Evolutionary conservation across 2,797 vertebrate genomes (phyloP), one percentile per base, ranked within the genome.

Genomic region (Lutjanus campechanus): DNA sequence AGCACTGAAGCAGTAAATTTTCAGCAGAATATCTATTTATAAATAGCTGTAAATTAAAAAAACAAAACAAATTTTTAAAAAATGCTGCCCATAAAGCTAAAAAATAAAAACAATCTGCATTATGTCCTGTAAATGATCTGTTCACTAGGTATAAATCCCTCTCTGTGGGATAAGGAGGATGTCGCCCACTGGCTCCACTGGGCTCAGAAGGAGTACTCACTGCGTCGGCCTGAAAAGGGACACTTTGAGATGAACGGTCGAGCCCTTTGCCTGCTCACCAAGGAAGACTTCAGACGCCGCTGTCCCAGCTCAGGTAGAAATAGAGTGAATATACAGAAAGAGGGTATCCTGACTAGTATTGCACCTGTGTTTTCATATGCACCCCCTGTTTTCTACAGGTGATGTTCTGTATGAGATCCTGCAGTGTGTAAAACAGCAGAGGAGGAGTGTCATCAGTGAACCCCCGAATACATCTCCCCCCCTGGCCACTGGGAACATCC

Each of bases 341-440:
- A 46, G 1, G 50, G 8, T 1, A 8, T 7, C 11, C 29, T 7
- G 9, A 22, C 5, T 54, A 5, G 1, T 68, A 53, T 47, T 1
- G 11, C 0, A 7, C 17, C 1, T n/a, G 1, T 8, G 4, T 54
- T 58, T 67, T 73, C 9, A 77, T 1, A 11, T 2, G 5, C n/a
- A 3, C 10, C 29, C 3, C 15, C 22, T 78, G 8, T 81, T 74
- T 56, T 55, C 17, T 76, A n/a, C 75, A 99, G 98, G 97, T 13
- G 97, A 98, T 40, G 97, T 99, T 73, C 90, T 99, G 7, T 98
- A 97, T 77, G 98, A 99, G 92, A 95, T 98, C 68, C 95, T 98
- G 25, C 97, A 96, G 85, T 96, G 96, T 73, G 96, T 99, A 25
- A 97, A 96, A 90, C 97, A 96, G 70, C 95, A 97, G 69, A 95